Base-by-base conservation (phyloP, 2,888 invertebrate species). In the Psylliodes chrysocephalus region DNA sequence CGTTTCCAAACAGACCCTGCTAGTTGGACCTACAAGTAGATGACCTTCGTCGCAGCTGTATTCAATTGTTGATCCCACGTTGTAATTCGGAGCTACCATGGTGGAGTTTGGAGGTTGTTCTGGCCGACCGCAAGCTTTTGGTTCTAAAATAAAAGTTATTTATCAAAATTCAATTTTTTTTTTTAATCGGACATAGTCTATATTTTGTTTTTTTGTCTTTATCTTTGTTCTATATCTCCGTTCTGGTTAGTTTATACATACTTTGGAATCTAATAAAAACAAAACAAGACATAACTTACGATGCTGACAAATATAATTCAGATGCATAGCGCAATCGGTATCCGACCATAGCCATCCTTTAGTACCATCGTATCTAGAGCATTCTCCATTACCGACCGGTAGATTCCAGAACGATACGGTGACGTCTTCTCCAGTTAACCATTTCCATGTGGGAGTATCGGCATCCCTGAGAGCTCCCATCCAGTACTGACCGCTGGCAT, bases 261-360 rank as follows among this genome's bases (percentile, higher is more conserved):
- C n/a, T n/a, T n/a, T n/a, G n/a, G n/a, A n/a, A n/a, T n/a, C n/a
- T n/a, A n/a, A n/a, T n/a, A n/a, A n/a, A n/a, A n/a, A n/a, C n/a
- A n/a, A n/a, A n/a, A n/a, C n/a, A n/a, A n/a, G n/a, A n/a, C n/a
- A n/a, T n/a, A 22, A 90, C 92, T 91, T 85, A 93, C 93, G 93
- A 83, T 96, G 95, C 83, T 96, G 96, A 80, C 96, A 96, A 69
- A 96, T 95, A 83, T 91, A 96, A 83, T 95, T 95, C 70, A 95
- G 85, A 72, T 89, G 88, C 54, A 91, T 88, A 66, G 89, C 88
- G 82, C 96, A 96, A 78, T 94, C 92, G 17, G 95, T 95, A 79
- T 95, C 95, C 0, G 94, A 93, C 96, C 96, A 96, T 0, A 96
- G 87, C 95, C 96, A 96, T 19, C 95, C 95, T 80, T 94, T 94